Base-by-base conservation (phyloP, 2,888 invertebrate species). In the Zonitis immaculata region DNA sequence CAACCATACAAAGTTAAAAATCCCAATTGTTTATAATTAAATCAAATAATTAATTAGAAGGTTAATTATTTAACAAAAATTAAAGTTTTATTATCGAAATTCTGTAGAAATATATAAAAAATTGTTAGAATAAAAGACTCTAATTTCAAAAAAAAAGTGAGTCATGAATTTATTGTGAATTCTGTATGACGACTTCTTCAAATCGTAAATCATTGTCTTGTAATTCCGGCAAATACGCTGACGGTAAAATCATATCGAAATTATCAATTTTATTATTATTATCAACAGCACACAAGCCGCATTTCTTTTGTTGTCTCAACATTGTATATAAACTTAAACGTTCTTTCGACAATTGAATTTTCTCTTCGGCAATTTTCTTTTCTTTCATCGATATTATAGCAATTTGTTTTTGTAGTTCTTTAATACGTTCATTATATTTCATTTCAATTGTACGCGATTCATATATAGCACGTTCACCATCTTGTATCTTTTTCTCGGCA, bases 321-420 rank as follows among this genome's bases (percentile, higher is more conserved):
- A 80, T 77, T 43, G 80, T 80, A 56, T 83, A 82, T 22, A 83
- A 68, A 51, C 75, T 75, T 49, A 84, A 62, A 59, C 83, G 75
- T 66, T 84, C 83, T 61, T 81, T 79, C 0, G 83, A 83, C 8
- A 84, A 63, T 2, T 77, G 73, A 0, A 84, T 79, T 68, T 84
- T 84, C 62, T 84, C 84, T 67, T 78, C 81, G 0, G 83, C 81
- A 30, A 84, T 77, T 60, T 82, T 81, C 62, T 82, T 82, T 58
- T 84, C 84, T 61, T 83, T 77, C 9, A 72, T 67, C 16, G 80
- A 78, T 14, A 84, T 64, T 1, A 81, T 79, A 3, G 78, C 73
- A 2, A 81, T 77, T 55, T 83, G 82, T 54, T 77, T 79, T 67
- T 84, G 84, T 28, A 84, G 76, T 43, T 81, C 77, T 42, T 79